Percentiles rank a stretch among this genome's conserved stretches.
phyloP scores from a whole-genome alignment of 1,140 invertebrate genomes.

The Sweltsa coloradensis region DNA sequence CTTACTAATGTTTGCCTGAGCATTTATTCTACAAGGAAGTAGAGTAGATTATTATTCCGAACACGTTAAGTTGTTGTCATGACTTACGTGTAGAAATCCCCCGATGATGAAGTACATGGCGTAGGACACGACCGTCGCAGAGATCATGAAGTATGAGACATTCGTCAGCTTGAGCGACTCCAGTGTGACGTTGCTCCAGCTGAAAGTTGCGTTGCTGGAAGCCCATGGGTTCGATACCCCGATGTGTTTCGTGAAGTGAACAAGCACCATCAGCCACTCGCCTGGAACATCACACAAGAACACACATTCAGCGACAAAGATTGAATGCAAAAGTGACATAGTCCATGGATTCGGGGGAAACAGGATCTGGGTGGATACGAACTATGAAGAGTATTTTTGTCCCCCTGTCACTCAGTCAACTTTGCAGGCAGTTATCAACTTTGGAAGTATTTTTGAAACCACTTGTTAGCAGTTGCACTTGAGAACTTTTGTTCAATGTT shows the following conservation, averaged over 20 bases:
- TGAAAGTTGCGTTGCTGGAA: background rate
- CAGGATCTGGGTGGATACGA: too few species aligned
- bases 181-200: slow-evolving; percentile 7
- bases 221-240: background rate
- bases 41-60: too few species aligned
- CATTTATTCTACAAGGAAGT: too few species aligned
- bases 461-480: too few species aligned
- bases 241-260: slow-evolving; percentile 25
- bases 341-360: too few species aligned
- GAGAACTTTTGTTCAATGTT: too few species aligned
- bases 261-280: slow-evolving; percentile 27
- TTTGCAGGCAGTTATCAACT: too few species aligned
- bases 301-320: background rate
- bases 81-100: slow-evolving; percentile 51
- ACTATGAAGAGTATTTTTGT: too few species aligned
- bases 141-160: slow-evolving; percentile 34
- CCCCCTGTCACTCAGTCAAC: too few species aligned
- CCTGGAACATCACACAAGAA: slow-evolving; percentile 19
- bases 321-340: slow-evolving; percentile 7
- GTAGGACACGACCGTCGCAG: slow-evolving; percentile 37
- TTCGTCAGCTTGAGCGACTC: slow-evolving; percentile 30
- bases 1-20: too few species aligned
- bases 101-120: slow-evolving; percentile 43
- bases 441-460: too few species aligned
- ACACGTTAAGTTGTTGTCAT: too few species aligned